These are phyloP conservation scores for Ditylenchus weischeri DNA, from an alignment of 2,888 invertebrate species.

Conservation along the genomic window DNA sequence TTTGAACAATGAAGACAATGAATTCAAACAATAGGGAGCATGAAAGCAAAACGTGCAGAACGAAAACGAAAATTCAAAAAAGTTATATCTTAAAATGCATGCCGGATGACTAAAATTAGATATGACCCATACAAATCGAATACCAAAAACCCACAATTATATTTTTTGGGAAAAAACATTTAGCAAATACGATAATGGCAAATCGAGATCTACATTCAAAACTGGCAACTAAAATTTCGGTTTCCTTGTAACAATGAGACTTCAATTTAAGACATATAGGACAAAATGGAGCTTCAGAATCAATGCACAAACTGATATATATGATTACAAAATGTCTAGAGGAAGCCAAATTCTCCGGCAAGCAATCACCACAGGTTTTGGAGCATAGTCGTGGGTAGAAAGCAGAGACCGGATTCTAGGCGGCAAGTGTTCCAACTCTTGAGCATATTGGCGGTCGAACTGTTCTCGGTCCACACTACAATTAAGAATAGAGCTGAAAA, in stretches of 20 bases:
- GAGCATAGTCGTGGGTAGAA: constrained; percentile 44
- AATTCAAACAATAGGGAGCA: too few species aligned
- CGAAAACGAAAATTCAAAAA: too few species aligned
- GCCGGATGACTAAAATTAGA: background rate
- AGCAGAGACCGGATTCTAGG: constrained; percentile 46
- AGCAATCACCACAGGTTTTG: constrained; percentile 40
- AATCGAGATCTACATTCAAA: too few species aligned
- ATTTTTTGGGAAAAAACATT: background rate
- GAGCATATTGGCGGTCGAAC: constrained; percentile 43
- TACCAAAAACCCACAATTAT: background rate
- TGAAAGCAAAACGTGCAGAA: too few species aligned
- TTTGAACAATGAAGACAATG: too few species aligned
- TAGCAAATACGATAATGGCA: too few species aligned
- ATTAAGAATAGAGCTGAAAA: too few species aligned
- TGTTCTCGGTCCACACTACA: constrained; percentile 45
- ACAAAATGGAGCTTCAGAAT: too few species aligned
- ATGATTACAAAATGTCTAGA: constrained; percentile 34
- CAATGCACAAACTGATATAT: background rate
- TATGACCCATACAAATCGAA: constrained; percentile 5
- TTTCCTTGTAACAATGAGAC: too few species aligned
- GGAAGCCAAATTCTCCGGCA: constrained; percentile 53
- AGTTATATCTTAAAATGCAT: too few species aligned
- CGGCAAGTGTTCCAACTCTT: constrained; percentile 45
- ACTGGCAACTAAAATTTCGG: too few species aligned
- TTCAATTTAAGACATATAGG: too few species aligned